Evolutionary conservation across 2,113 vertebrate genomes (phyloP).

Genomic region (Brienomyrus brachyistius): DNA sequence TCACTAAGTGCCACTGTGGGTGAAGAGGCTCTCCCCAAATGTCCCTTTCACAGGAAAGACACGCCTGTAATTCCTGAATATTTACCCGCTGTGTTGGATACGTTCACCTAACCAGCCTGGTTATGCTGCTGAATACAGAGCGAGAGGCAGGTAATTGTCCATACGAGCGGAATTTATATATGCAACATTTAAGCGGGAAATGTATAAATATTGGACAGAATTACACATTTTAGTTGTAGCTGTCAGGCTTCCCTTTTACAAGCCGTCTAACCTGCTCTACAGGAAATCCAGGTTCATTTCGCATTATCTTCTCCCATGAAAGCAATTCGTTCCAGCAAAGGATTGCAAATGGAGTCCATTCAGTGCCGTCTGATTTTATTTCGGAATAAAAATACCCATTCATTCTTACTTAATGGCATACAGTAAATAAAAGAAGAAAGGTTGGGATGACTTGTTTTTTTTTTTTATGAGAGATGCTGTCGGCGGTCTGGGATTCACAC

Average conservation of each 20-base stretch:
- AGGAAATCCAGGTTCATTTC: not conserved
- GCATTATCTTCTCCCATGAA: conserved; percentile 15
- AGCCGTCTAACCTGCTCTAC: not conserved
- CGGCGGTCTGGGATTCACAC: not conserved
- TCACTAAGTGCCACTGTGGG: not conserved
- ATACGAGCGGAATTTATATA: not conserved
- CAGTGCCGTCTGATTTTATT: not conserved
- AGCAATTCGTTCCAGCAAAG: conserved; percentile 18
- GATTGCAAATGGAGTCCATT: conserved; percentile 5
- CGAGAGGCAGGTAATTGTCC: not conserved
- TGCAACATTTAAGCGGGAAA: not conserved
- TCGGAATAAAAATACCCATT: conserved; percentile 25
- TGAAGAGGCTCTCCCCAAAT: not conserved
- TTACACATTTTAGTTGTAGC: not conserved
- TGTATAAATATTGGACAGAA: not conserved
- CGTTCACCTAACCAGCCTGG: not conserved
- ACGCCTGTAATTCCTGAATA: not conserved
- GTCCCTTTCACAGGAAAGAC: not conserved
- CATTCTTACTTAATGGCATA: not conserved
- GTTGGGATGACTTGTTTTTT: not conserved
- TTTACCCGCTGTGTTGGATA: not conserved
- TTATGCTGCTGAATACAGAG: not conserved
- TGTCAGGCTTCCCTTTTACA: not conserved
- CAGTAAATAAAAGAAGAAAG: not conserved
- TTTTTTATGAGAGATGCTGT: not conserved